A percentile compares a stretch with the other conserved stretches of the same genome.
Evolutionary conservation across 1,140 invertebrate genomes (phyloP).

Genomic region (Drosophila kohkoa): DNA sequence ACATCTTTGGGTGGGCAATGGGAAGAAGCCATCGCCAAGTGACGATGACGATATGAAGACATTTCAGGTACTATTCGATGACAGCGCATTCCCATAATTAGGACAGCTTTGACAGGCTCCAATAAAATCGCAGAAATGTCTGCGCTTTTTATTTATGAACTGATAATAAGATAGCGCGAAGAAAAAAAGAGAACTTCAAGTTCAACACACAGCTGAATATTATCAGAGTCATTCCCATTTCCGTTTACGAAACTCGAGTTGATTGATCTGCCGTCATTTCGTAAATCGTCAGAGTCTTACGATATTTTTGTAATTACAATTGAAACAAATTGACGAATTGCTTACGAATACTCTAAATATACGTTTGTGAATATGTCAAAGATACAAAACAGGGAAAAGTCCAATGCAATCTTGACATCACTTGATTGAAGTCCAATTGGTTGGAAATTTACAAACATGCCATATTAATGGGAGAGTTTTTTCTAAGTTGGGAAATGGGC

Average conservation of each 20-base stretch:
- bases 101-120: constrained; percentile 20
- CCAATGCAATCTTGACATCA: too few relatives aligned
- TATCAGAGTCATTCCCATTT: constrained; percentile 17
- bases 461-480: too few relatives aligned
- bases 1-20: constrained; percentile 59
- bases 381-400: too few relatives aligned
- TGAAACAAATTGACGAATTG: constrained; percentile 3
- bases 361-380: not conserved
- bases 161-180: constrained; percentile 6
- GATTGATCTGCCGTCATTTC: constrained; percentile 10
- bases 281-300: not conserved
- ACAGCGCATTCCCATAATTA: constrained; percentile 12
- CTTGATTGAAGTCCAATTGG: not conserved
- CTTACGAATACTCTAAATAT: not conserved
- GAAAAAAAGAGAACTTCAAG: constrained; percentile 6
- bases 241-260: not conserved
- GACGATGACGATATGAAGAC: constrained; percentile 62
- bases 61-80: constrained; percentile 60
- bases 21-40: constrained; percentile 32
- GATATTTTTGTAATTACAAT: constrained; percentile 6
- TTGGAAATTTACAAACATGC: too few relatives aligned
- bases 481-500: too few relatives aligned
- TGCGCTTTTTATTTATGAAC: constrained; percentile 6
- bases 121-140: not conserved
- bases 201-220: constrained; percentile 9